Evolutionary conservation across 2,888 invertebrate species (phyloP).

Genomic region (Tribolium freemani): DNA sequence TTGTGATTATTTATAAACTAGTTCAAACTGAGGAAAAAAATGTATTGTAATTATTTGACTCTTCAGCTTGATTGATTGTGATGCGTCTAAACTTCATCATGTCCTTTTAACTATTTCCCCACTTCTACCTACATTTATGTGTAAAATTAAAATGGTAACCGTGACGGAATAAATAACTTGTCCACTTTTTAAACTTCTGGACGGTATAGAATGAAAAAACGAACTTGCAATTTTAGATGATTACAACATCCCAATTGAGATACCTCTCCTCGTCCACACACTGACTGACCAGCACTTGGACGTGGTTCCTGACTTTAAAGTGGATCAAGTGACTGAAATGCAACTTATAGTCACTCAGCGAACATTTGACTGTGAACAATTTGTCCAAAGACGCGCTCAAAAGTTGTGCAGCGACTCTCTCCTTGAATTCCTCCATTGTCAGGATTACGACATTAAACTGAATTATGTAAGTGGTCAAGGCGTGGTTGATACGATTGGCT

Average conservation of each 20-base stretch:
- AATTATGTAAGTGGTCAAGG: conserved; percentile 60
- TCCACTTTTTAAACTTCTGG: too few relatives aligned
- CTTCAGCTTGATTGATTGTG: too few relatives aligned
- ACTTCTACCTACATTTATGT: too few relatives aligned
- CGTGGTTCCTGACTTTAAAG: conserved; percentile 64
- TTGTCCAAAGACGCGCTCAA: conserved; percentile 66
- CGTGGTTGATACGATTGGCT: neutral
- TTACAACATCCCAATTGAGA: conserved; percentile 67
- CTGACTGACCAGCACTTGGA: conserved; percentile 66
- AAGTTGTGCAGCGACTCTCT: conserved; percentile 64
- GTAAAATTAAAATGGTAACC: too few relatives aligned
- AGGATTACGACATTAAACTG: conserved; percentile 68
- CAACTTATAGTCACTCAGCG: conserved; percentile 66
- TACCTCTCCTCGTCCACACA: conserved; percentile 66
- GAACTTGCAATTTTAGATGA: conserved; percentile 59
- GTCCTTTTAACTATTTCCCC: too few relatives aligned
- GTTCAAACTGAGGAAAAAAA: too few relatives aligned
- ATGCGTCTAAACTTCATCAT: too few relatives aligned
- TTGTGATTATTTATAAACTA: too few relatives aligned
- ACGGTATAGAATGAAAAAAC: too few relatives aligned
- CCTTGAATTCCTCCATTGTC: conserved; percentile 66
- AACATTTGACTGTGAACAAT: conserved; percentile 68
- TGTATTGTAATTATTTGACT: too few relatives aligned
- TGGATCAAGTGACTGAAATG: conserved; percentile 65
- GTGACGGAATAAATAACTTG: too few relatives aligned